Base-by-base conservation (phyloP, 2,888 invertebrate genomes). In the Caenorhabditis sp. region DNA sequence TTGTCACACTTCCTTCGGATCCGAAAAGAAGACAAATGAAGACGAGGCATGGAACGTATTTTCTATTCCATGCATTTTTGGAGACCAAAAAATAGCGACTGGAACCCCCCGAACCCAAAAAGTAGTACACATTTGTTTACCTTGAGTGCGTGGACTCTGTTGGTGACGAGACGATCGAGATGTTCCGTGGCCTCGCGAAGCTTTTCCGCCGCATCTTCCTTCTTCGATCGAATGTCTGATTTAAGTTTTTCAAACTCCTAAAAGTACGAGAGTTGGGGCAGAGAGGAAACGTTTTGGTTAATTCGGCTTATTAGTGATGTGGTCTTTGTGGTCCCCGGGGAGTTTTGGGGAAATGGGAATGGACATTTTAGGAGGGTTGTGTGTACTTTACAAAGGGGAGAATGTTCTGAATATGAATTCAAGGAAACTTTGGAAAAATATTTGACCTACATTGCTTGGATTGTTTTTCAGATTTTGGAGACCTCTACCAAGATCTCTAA, bases 91-190 rank as follows among this genome's bases (percentile, higher is more conserved):
- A 47, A 19, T 47, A 14, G 16, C 14, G 7, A 22, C n/a, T n/a
- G n/a, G 22, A n/a, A 5, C 22, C 51, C 24, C 5, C 19, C 7
- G 7, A 22, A 19, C 6, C 1, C 47, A 14, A 22, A 49, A 22
- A 49, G 10, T 19, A 19, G 49, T 19, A 54, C 12, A n/a, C n/a
- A n/a, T n/a, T n/a, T 35, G 16, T 38, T 16, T 35, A 82, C 82
- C 73, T 77, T 77, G 24, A 83, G 69, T 24, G 82, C 82, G 1
- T 69, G 69, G 22, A 83, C 82, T 61, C 82, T 56, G 19, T 35
- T 73, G 7, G 61, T 69, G 47, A 83, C 47, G 22, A 83, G 73
- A 8, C 61, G 38, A 56, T 79, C 74, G 28, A 83, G 69, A 19
- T 83, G 73, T 47, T 83, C 74, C 12, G 72, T 68, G 7, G 79